phyloP scores from a whole-genome alignment of 1,140 invertebrate genomes.

The Habropoda laboriosa region DNA sequence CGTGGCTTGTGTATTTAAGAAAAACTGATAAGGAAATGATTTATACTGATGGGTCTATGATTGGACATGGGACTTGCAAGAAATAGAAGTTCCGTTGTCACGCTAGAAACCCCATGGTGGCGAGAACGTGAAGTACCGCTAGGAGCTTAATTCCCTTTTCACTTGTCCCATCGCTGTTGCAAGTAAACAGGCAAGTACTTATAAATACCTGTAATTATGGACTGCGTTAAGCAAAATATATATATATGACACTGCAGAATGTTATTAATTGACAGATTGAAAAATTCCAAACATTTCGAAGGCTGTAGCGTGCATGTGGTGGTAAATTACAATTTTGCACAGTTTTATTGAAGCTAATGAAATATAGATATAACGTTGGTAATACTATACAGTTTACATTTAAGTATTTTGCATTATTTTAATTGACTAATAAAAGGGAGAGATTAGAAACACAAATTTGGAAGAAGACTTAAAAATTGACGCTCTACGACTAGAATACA shows the following conservation, averaged over 20 bases:
- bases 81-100: constrained; percentile 13
- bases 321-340: too few relatives aligned
- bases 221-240: too few relatives aligned
- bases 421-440: too few relatives aligned
- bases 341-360: too few relatives aligned
- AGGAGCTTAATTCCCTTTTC: not conserved
- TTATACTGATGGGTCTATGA: constrained; percentile 2
- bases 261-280: not conserved
- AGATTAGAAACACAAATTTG: too few relatives aligned
- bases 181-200: constrained; percentile 4
- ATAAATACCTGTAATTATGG: constrained; percentile 1
- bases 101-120: constrained; percentile 15
- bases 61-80: not conserved
- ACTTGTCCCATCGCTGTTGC: not conserved
- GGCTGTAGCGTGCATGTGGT: too few relatives aligned
- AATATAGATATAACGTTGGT: too few relatives aligned
- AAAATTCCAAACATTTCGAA: too few relatives aligned
- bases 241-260: not conserved
- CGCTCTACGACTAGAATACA: too few relatives aligned
- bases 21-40: constrained; percentile 3
- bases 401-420: too few relatives aligned
- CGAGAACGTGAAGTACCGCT: constrained; percentile 8
- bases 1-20: not conserved
- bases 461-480: too few relatives aligned
- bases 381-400: too few relatives aligned